Percentiles rank a stretch among this genome's conserved stretches.
phyloP scores from a whole-genome alignment of 2,888 invertebrate genomes.

The Diachrysia chrysitis region DNA sequence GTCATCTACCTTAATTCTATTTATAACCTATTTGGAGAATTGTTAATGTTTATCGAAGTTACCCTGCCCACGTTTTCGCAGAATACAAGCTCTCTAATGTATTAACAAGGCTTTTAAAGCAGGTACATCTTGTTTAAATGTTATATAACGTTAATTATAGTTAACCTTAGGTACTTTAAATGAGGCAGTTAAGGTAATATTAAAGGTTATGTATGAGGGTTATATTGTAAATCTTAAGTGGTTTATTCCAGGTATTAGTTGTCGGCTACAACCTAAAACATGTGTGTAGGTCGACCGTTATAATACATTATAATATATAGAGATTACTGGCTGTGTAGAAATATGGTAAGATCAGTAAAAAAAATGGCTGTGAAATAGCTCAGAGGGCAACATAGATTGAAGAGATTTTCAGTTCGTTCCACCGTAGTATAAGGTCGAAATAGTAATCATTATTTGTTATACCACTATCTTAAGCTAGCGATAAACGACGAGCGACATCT shows the following conservation, averaged over 20 bases:
- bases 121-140: neutral
- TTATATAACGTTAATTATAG: neutral
- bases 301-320: no score
- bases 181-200: neutral
- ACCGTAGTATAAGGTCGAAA: no score
- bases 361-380: no score
- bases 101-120: neutral
- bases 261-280: neutral
- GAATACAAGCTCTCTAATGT: neutral
- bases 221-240: neutral
- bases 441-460: no score
- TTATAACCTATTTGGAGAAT: neutral
- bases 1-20: neutral
- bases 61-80: neutral
- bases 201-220: slow-evolving; percentile 1
- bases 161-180: neutral
- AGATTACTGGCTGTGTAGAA: neutral
- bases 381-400: no score
- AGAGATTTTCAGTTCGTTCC: no score
- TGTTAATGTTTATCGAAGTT: neutral
- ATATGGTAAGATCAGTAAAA: no score
- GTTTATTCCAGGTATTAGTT: neutral
- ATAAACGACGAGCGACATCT: no score
- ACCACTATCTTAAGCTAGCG: no score
- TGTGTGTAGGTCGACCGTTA: neutral